phyloP scores from a whole-genome alignment of 1,140 invertebrate genomes.

The Homarus americanus region DNA sequence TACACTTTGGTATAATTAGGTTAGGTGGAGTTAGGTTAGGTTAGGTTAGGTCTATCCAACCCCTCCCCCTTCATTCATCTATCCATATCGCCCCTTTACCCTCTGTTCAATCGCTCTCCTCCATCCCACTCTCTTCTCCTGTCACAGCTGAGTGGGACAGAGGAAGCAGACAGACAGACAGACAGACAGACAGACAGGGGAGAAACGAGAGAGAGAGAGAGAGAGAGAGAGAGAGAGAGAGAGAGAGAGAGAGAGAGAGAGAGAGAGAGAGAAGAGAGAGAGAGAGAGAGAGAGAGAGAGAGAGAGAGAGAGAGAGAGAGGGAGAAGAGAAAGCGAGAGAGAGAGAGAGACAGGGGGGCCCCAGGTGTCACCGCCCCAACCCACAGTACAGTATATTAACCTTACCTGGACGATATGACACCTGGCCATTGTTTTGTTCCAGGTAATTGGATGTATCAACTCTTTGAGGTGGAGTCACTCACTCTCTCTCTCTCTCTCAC shows the following conservation, averaged over 20 bases:
- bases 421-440: too few relatives aligned
- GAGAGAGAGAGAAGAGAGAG: background rate
- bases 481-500: too few relatives aligned
- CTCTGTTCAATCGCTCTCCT: background rate
- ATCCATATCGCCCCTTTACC: too few relatives aligned
- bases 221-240: background rate
- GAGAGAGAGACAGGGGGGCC: background rate
- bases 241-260: constrained; percentile 1
- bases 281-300: background rate
- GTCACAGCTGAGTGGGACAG: background rate
- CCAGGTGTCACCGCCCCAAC: too few relatives aligned
- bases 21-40: too few relatives aligned
- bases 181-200: background rate
- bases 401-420: too few relatives aligned
- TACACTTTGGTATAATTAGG: too few relatives aligned
- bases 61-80: background rate
- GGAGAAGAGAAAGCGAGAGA: background rate
- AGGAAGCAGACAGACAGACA: background rate
- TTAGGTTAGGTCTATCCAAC: too few relatives aligned
- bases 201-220: background rate
- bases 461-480: too few relatives aligned
- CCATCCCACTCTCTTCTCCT: background rate
- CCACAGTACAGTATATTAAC: too few relatives aligned
- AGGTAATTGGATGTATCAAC: too few relatives aligned
- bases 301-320: background rate